phyloP scores from a whole-genome alignment of 2,888 invertebrate species.

The Apamea monoglypha region DNA sequence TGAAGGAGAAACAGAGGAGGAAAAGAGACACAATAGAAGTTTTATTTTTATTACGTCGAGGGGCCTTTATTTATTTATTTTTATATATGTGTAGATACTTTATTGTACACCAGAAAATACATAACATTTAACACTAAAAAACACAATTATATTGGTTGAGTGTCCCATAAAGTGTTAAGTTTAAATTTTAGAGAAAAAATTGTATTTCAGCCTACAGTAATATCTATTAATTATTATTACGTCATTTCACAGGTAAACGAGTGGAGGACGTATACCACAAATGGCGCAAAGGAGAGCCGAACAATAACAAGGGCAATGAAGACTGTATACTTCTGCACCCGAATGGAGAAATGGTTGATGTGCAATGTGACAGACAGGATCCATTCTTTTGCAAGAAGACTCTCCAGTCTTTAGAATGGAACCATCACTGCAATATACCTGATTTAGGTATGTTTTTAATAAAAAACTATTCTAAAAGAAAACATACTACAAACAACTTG shows the following conservation, averaged over 20 bases:
- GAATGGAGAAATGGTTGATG: conserved; percentile 2
- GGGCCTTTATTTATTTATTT: too few species aligned
- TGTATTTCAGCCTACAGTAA: neutral
- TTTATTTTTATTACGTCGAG: too few species aligned
- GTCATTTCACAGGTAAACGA: conserved; percentile 31
- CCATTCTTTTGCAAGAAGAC: conserved; percentile 37
- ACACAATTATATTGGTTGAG: too few species aligned
- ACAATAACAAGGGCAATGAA: conserved; percentile 4
- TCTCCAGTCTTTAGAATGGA: conserved; percentile 35
- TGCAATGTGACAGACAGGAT: neutral
- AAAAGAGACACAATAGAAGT: too few species aligned
- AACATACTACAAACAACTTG: neutral
- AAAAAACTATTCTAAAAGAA: neutral
- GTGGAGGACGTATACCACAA: conserved; percentile 27
- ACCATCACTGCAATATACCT: conserved; percentile 21
- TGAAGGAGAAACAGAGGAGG: too few species aligned
- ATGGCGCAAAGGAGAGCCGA: conserved; percentile 24
- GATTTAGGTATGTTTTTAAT: conserved; percentile 26
- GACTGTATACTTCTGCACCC: neutral
- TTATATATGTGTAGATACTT: neutral
- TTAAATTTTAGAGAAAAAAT: too few species aligned
- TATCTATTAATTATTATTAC: neutral
- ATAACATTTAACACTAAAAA: too few species aligned
- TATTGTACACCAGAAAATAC: too few species aligned
- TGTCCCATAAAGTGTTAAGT: too few species aligned